Evolutionary conservation across 2,888 invertebrate species (phyloP).

Genomic region (Sipha maydis): DNA sequence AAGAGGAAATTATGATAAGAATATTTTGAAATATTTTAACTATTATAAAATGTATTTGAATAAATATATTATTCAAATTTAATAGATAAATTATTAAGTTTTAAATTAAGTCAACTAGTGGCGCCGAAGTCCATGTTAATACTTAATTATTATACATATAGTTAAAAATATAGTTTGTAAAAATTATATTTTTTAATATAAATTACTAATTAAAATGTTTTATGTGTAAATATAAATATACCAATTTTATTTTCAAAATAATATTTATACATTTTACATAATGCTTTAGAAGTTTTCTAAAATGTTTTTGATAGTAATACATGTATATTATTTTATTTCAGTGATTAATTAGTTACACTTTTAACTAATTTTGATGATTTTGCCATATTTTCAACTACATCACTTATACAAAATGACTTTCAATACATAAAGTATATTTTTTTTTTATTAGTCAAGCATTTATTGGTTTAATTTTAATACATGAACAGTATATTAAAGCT

Average conservation of each 20-base stretch:
- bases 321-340: not conserved
- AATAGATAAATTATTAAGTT: not conserved
- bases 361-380: not conserved
- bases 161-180: too few relatives aligned
- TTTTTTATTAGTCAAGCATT: slow-evolving; percentile 29
- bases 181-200: not conserved
- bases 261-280: too few relatives aligned
- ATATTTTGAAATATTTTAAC: too few relatives aligned
- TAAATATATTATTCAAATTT: not conserved
- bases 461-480: slow-evolving; percentile 36
- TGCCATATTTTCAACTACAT: not conserved
- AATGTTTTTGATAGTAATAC: too few relatives aligned
- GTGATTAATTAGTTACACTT: slow-evolving; percentile 46
- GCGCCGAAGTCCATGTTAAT: too few relatives aligned
- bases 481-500: not conserved
- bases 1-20: too few relatives aligned
- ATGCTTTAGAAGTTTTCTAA: too few relatives aligned
- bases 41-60: too few relatives aligned
- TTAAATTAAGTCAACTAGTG: not conserved
- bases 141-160: too few relatives aligned
- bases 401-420: slow-evolving; percentile 33
- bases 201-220: too few relatives aligned
- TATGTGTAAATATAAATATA: too few relatives aligned
- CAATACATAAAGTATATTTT: slow-evolving; percentile 39
- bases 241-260: too few relatives aligned